phyloP scores from a whole-genome alignment of 2,797 vertebrate genomes.

The Pampus argenteus region DNA sequence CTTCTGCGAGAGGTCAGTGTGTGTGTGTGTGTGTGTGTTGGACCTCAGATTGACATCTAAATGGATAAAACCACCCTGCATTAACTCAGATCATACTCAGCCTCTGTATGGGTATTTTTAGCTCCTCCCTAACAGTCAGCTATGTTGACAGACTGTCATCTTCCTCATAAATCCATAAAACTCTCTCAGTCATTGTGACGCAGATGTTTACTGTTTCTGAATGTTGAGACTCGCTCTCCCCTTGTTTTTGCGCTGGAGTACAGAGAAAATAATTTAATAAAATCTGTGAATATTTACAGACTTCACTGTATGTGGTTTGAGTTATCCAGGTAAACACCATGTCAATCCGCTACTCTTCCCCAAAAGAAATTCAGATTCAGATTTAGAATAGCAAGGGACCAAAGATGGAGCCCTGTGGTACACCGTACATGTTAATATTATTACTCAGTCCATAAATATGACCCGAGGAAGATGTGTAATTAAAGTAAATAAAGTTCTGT shows the following conservation, averaged over 20 bases:
- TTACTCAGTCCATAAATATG: background rate
- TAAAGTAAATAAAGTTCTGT: background rate
- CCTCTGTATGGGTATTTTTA: background rate
- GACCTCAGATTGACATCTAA: conserved; percentile 44
- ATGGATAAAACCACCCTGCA: conserved; percentile 41
- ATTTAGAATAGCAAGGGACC: background rate
- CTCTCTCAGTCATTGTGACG: too few species aligned
- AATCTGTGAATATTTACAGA: background rate
- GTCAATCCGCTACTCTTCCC: background rate
- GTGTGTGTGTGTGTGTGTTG: background rate
- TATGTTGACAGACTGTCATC: background rate
- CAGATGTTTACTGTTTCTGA: background rate
- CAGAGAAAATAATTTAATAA: background rate
- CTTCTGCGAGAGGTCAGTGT: conserved; percentile 39
- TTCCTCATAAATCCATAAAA: background rate
- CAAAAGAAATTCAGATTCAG: too few species aligned
- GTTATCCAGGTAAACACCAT: background rate
- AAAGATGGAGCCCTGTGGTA: background rate
- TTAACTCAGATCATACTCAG: conserved; percentile 39
- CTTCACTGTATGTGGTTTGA: too few species aligned
- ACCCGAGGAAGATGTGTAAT: background rate
- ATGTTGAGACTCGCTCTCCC: too few species aligned
- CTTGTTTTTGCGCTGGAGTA: background rate
- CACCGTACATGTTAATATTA: too few species aligned
- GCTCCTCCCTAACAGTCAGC: conserved; percentile 36